Conservation (phyloP, 1,140 invertebrate species). For the Zaprionus capensis region DNA sequence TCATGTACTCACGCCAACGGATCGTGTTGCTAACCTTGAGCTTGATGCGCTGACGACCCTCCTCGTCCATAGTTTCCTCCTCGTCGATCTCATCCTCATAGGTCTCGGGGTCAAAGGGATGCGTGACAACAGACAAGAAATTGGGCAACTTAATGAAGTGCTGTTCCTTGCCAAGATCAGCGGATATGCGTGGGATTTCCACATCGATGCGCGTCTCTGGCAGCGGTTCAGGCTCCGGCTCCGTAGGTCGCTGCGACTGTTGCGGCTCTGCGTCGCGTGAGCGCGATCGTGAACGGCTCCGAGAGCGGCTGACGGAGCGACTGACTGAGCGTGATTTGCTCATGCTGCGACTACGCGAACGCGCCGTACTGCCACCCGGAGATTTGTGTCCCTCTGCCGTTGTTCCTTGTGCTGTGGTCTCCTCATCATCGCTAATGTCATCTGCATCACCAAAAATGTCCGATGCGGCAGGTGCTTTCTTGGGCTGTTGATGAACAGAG, state of each 20-base stretch:
- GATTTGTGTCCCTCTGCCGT: constrained; percentile 46
- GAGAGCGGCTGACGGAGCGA: constrained; percentile 63
- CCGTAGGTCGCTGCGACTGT: constrained; percentile 76
- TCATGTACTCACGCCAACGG: constrained; percentile 95
- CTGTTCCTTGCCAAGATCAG: constrained; percentile 95
- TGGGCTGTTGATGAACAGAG: constrained; percentile 33
- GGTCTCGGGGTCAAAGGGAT: constrained; percentile 96
- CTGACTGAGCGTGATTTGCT: constrained; percentile 62
- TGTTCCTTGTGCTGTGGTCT: constrained; percentile 79
- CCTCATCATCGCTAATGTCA: constrained; percentile 93
- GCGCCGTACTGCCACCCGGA: constrained; percentile 31
- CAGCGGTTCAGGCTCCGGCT: constrained; percentile 90
- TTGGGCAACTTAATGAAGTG: constrained; percentile 98
- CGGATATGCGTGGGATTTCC: constrained; percentile 97
- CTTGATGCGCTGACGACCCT: constrained; percentile 96
- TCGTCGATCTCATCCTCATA: constrained; percentile 99
- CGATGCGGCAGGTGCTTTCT: constrained; percentile 86
- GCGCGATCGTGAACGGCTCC: constrained; percentile 57
- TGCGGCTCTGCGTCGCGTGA: constrained; percentile 63
- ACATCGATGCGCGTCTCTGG: constrained; percentile 98
- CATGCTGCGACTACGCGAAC: constrained; percentile 55
- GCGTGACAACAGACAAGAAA: constrained; percentile 95
- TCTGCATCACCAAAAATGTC: constrained; percentile 97
- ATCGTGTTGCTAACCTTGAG: constrained; percentile 99
- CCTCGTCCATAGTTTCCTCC: constrained; percentile 98